Percentiles rank a stretch among this genome's conserved stretches.
Conservation (phyloP, 2,113 vertebrate species). For the Micronycteris hirsuta region DNA sequence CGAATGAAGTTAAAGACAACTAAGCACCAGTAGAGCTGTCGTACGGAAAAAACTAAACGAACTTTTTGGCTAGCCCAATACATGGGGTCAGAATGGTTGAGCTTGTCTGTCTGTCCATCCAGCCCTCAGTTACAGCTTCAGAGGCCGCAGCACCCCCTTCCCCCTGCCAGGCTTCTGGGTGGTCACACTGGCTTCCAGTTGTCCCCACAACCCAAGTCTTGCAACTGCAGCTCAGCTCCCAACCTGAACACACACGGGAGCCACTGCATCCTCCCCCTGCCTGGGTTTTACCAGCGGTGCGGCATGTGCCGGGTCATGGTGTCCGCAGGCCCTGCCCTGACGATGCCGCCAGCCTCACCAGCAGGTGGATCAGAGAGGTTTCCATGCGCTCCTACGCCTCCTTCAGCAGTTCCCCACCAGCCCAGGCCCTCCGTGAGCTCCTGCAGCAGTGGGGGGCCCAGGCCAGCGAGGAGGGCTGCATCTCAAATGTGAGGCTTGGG, state of each 20-base stretch:
- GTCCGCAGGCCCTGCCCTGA: fast-evolving
- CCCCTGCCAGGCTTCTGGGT: not conserved
- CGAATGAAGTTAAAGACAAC: too few relatives aligned
- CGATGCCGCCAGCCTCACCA: not conserved
- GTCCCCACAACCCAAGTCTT: not conserved
- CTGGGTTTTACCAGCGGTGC: fast-evolving
- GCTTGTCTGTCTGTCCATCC: not conserved
- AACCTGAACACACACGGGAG: not conserved
- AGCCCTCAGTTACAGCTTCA: not conserved
- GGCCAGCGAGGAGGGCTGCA: not conserved
- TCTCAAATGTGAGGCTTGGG: not conserved
- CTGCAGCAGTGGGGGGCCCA: not conserved
- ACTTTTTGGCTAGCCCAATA: too few relatives aligned
- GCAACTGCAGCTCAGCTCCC: not conserved
- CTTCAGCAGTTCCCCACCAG: not conserved
- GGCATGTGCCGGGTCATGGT: not conserved
- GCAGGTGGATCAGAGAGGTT: not conserved
- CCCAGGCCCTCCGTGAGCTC: not conserved
- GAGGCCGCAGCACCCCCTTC: too few relatives aligned
- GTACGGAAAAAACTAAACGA: too few relatives aligned
- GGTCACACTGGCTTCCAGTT: not conserved
- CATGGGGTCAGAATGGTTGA: not conserved
- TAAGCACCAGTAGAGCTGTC: too few relatives aligned
- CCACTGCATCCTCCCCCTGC: not conserved
- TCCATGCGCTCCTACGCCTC: not conserved